Evolutionary conservation across 2,888 invertebrate species (phyloP).

Genomic region (Hypomecis punctinalis): DNA sequence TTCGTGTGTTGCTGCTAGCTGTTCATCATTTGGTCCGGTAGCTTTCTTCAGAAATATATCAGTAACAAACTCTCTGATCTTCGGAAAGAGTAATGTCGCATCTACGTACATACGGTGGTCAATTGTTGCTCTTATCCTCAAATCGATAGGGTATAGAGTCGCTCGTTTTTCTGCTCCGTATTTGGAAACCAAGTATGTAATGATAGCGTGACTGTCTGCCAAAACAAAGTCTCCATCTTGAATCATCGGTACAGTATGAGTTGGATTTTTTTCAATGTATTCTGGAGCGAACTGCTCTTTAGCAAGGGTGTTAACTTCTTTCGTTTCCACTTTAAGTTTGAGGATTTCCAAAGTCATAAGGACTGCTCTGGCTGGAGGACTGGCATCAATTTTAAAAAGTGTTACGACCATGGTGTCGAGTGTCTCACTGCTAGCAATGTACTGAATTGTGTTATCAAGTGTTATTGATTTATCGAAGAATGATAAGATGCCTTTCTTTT

Average conservation of each 20-base stretch:
- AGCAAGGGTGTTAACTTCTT: constrained; percentile 43
- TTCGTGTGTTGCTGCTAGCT: constrained; percentile 45
- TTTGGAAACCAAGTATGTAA: constrained; percentile 59
- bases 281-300: constrained; percentile 52
- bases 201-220: constrained; percentile 60
- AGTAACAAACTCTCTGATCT: constrained; percentile 32
- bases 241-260: constrained; percentile 55
- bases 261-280: constrained; percentile 56
- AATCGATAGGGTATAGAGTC: constrained; percentile 55
- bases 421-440: neutral
- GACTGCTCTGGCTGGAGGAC: constrained; percentile 55
- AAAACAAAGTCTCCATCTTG: constrained; percentile 60
- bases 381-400: constrained; percentile 51
- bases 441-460: constrained; percentile 1
- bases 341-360: constrained; percentile 54
- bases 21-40: constrained; percentile 39
- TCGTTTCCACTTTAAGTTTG: constrained; percentile 48
- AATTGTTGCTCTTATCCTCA: constrained; percentile 50
- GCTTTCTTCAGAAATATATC: constrained; percentile 37
- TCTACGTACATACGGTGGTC: constrained; percentile 57
- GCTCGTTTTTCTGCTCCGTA: constrained; percentile 56
- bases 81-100: constrained; percentile 49
- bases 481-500: no score
- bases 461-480: no score
- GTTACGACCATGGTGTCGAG: constrained; percentile 50